A percentile compares a stretch with the other conserved stretches of the same genome.
phyloP scores from a whole-genome alignment of 2,113 vertebrate species.

The Epinephelus fuscoguttatus region DNA sequence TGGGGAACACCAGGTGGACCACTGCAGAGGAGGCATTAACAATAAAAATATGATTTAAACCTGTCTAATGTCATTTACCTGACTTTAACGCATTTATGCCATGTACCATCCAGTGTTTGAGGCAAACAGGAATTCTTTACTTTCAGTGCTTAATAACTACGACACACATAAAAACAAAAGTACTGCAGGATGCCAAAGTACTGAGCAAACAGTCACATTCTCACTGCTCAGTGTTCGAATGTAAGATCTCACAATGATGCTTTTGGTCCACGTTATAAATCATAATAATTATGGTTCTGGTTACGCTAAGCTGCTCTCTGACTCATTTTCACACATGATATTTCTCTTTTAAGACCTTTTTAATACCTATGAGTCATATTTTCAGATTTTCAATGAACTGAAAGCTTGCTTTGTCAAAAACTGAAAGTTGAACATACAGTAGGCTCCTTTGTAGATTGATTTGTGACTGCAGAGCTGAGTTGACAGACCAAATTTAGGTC shows the following conservation, averaged over 20 bases:
- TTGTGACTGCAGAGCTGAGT: slow-evolving; percentile 33
- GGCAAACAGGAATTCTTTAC: neutral
- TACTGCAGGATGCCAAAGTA: neutral
- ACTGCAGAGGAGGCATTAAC: neutral
- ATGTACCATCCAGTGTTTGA: neutral
- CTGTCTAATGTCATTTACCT: neutral
- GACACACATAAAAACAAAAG: neutral
- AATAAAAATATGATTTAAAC: neutral
- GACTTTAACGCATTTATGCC: neutral
- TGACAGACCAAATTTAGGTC: neutral
- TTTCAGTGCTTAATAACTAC: neutral
- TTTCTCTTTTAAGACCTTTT: slow-evolving; percentile 55
- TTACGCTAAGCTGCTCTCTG: slow-evolving; percentile 41
- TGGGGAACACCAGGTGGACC: no score
- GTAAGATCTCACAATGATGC: slow-evolving; percentile 20
- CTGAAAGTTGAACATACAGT: slow-evolving; percentile 28
- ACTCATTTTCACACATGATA: slow-evolving; percentile 50
- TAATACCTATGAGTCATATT: slow-evolving; percentile 57
- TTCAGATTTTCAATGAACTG: slow-evolving; percentile 53
- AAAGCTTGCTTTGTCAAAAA: slow-evolving; percentile 53
- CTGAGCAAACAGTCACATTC: slow-evolving; percentile 8
- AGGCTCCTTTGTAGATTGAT: slow-evolving; percentile 31
- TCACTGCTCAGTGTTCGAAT: neutral
- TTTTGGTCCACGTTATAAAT: slow-evolving; percentile 44
- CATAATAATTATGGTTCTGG: slow-evolving; percentile 32